Evolutionary conservation across 2,888 invertebrate genomes (phyloP).

Genomic region (Antheraea yamamai): DNA sequence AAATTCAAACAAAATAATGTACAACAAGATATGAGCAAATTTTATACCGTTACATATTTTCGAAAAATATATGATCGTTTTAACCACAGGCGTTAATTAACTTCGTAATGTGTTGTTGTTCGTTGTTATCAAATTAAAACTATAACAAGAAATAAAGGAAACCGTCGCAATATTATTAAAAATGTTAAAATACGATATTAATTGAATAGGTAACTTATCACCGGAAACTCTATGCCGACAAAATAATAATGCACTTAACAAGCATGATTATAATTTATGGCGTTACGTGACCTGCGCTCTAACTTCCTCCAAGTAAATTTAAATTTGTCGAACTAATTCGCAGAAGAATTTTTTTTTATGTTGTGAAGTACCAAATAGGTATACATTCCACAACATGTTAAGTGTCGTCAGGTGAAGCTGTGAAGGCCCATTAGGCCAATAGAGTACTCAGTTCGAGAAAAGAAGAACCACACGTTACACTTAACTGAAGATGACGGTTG

Average conservation of each 20-base stretch:
- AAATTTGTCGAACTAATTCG: conserved; percentile 31
- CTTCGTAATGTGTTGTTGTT: neutral
- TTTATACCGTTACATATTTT: neutral
- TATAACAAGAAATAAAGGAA: conserved; percentile 29
- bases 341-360: neutral
- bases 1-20: too few relatives aligned
- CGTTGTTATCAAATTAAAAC: conserved; percentile 19
- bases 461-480: too few relatives aligned
- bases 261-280: conserved; percentile 37
- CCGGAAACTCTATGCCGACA: conserved; percentile 42
- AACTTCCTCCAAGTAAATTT: conserved; percentile 39
- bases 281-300: conserved; percentile 39
- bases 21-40: neutral
- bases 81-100: neutral
- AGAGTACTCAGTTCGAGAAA: too few relatives aligned
- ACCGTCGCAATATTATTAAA: conserved; percentile 33
- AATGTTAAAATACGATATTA: conserved; percentile 23
- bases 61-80: neutral
- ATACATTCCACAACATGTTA: too few relatives aligned
- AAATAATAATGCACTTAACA: conserved; percentile 37
- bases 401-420: too few relatives aligned
- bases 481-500: too few relatives aligned
- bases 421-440: too few relatives aligned
- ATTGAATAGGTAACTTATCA: conserved; percentile 36
- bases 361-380: too few relatives aligned